Base-by-base conservation (phyloP, 2,888 invertebrate genomes). In the Athalia circularis region DNA sequence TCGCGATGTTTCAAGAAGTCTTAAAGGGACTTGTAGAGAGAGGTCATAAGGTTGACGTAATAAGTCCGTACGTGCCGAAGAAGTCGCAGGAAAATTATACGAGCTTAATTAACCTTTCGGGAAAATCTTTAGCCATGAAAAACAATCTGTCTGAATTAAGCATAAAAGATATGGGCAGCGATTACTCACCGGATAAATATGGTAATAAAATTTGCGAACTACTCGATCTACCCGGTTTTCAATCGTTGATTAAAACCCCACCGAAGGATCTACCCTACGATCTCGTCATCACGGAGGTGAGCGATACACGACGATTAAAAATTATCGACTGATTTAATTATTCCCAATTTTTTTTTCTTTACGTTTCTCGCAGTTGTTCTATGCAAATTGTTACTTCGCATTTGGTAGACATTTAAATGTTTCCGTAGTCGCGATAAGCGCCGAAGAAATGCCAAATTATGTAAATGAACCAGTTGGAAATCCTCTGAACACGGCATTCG, bases 41-140 rank as follows among this genome's bases (percentile, higher is more conserved):
- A 13, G 91, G 92, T 0, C 92, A 93, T 80, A 91, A 91, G 77
- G 90, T 92, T 3, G 90, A 90, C 67, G 85, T 90, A 4, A 81
- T 88, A 6, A 88, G 91, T 75, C 84, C 88, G 48, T 90, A 90
- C 72, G 89, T 91, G 0, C 80, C 87, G 70, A 87, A 87, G 78
- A 85, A 89, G 43, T 82, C 85, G 8, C 83, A 87, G 43, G 79
- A 86, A 0, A 91, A 90, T 81, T 88, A 91, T 62, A 87, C 83
- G 3, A 91, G 91, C 75, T 84, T 91, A 72, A 84, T 89, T 5
- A 79, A 85, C 0, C 47, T 84, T 0, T 79, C 79, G 0, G 83
- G 84, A 0, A 81, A 83, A 7, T 68, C 79, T 6, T 78, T 79
- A 8, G 77, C 85, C 3, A 82, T 86, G 8, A 13, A 4, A 3